These are phyloP conservation scores for Tholera decimalis DNA, from an alignment of 2,888 invertebrate species.

Conservation along the genomic window DNA sequence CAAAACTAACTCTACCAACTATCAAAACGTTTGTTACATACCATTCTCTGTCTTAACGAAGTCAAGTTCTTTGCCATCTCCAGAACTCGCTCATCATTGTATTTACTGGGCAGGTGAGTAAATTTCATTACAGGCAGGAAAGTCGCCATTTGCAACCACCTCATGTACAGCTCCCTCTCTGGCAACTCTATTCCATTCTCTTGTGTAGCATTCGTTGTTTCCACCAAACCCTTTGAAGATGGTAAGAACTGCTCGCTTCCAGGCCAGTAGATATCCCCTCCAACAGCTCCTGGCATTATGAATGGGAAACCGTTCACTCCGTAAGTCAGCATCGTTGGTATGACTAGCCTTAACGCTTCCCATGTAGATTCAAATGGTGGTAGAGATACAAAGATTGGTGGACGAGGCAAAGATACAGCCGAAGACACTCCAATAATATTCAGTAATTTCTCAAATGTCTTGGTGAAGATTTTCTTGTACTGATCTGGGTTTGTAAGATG, in stretches of 20 bases:
- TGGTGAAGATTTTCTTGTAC: slow-evolving; percentile 94
- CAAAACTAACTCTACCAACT: too few species aligned
- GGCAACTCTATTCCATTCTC: slow-evolving; percentile 91
- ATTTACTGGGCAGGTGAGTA: slow-evolving; percentile 97
- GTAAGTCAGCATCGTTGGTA: slow-evolving; percentile 97
- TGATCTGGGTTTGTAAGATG: slow-evolving; percentile 95
- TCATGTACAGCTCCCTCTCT: slow-evolving; percentile 95
- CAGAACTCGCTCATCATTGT: slow-evolving; percentile 94
- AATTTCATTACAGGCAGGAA: slow-evolving; percentile 98
- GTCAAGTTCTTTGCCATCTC: slow-evolving; percentile 95
- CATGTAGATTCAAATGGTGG: slow-evolving; percentile 97
- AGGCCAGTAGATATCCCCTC: slow-evolving; percentile 95
- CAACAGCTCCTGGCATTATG: slow-evolving; percentile 98
- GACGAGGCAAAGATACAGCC: slow-evolving; percentile 95
- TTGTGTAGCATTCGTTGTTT: slow-evolving; percentile 77
- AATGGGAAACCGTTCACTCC: slow-evolving; percentile 98
- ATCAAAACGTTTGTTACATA: slow-evolving; percentile 82
- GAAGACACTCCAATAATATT: slow-evolving; percentile 96
- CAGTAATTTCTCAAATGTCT: slow-evolving; percentile 92
- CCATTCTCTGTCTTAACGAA: slow-evolving; percentile 94
- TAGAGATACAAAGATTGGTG: slow-evolving; percentile 96
- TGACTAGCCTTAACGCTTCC: slow-evolving; percentile 95
- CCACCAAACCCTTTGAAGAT: slow-evolving; percentile 87
- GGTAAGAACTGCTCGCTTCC: slow-evolving; percentile 90
- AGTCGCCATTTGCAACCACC: slow-evolving; percentile 97